These are phyloP conservation scores for Noctua fimbriata DNA, from an alignment of 2,888 invertebrate species.

Conservation along the genomic window DNA sequence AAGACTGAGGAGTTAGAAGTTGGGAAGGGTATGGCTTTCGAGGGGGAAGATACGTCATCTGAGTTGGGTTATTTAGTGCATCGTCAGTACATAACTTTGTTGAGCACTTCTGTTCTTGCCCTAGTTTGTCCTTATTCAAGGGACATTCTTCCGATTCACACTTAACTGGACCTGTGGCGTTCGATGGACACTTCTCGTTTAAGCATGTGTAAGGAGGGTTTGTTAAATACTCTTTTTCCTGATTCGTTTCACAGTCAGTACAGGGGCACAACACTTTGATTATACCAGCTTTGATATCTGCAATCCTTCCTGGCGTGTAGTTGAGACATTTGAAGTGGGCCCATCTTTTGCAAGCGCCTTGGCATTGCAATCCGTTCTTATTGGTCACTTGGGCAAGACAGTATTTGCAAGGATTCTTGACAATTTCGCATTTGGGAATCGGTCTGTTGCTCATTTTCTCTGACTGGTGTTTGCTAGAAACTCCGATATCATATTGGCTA, in stretches of 20 bases:
- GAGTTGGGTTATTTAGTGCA: background rate
- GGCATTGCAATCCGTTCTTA: constrained; percentile 79
- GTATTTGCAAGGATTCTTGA: constrained; percentile 79
- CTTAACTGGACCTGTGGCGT: constrained; percentile 39
- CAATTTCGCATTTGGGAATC: constrained; percentile 53
- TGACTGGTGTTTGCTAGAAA: background rate
- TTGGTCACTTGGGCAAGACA: constrained; percentile 72
- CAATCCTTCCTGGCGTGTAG: constrained; percentile 77
- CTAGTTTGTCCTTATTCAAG: background rate
- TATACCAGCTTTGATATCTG: constrained; percentile 76
- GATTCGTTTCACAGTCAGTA: constrained; percentile 71
- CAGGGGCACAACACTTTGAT: constrained; percentile 79
- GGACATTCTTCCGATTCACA: constrained; percentile 46
- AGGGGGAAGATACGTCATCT: background rate
- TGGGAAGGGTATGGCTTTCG: background rate
- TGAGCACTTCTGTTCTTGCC: background rate
- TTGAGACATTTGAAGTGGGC: constrained; percentile 78
- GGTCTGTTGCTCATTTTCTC: constrained; percentile 41
- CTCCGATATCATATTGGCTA: constrained; percentile 45
- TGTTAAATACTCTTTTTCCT: constrained; percentile 56
- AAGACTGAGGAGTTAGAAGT: background rate
- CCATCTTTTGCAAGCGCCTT: constrained; percentile 81
- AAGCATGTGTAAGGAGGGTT: constrained; percentile 67
- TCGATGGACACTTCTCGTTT: constrained; percentile 69
- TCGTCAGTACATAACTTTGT: constrained; percentile 3